Conservation (phyloP, 2,797 vertebrate species). For the Sebastes elongatus region DNA sequence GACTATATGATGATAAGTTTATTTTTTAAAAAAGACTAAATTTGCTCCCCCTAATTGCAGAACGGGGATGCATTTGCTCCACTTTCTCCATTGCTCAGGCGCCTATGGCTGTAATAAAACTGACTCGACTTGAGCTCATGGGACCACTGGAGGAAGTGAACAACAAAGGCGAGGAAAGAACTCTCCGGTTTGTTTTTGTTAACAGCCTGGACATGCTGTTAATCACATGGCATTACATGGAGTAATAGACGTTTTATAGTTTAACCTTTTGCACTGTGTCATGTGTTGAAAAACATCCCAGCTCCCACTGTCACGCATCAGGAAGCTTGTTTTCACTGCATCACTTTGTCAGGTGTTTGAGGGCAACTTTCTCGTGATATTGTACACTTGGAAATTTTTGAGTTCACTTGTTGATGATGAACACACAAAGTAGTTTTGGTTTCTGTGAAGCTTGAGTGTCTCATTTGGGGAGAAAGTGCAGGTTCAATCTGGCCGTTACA, state of each 20-base stretch:
- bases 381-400: background rate
- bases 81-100: background rate
- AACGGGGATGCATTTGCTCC: background rate
- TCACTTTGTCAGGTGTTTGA: background rate
- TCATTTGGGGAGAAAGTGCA: background rate
- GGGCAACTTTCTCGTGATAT: background rate
- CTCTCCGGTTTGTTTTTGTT: conserved; percentile 21
- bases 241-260: background rate
- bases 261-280: background rate
- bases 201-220: background rate
- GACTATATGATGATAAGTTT: too few species aligned
- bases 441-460: conserved; percentile 1
- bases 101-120: background rate
- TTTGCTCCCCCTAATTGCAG: too few species aligned
- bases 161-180: conserved; percentile 32
- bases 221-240: background rate
- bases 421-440: background rate
- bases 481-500: conserved; percentile 33
- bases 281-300: background rate
- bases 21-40: too few species aligned
- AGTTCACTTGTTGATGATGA: background rate
- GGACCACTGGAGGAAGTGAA: conserved; percentile 16
- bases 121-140: background rate
- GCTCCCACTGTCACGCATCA: background rate
- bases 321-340: background rate